phyloP scores from a whole-genome alignment of 2,888 invertebrate species.

The Drosophila lutescens region DNA sequence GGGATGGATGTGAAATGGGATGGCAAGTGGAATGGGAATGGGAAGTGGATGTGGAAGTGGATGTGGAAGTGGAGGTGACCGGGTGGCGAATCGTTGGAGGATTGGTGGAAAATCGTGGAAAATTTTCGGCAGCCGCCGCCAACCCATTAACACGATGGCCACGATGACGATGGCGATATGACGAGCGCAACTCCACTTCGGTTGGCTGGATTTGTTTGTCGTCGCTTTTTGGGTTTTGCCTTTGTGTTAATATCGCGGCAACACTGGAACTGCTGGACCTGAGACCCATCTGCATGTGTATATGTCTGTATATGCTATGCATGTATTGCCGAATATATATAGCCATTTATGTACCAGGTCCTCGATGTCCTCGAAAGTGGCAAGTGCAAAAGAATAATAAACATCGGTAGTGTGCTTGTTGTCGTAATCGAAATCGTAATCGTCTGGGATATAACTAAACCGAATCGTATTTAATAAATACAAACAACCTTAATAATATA shows the following conservation, averaged over 20 bases:
- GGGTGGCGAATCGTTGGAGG: slow-evolving; percentile 15
- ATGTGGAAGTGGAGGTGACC: not conserved
- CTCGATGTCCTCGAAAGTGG: not conserved
- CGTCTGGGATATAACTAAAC: not conserved
- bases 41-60: too few species aligned
- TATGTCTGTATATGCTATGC: not conserved
- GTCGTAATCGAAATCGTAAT: slow-evolving; percentile 1
- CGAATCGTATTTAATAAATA: not conserved
- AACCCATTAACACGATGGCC: slow-evolving; percentile 40
- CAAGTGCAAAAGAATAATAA: slow-evolving; percentile 1
- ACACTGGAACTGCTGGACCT: slow-evolving; percentile 8
- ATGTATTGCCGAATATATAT: not conserved
- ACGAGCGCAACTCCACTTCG: slow-evolving; percentile 31
- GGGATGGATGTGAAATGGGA: not conserved
- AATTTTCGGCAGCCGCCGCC: slow-evolving; percentile 49
- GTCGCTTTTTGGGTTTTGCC: slow-evolving; percentile 24
- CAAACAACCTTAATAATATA: not conserved
- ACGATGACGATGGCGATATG: slow-evolving; percentile 26
- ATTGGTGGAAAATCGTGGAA: slow-evolving; percentile 50
- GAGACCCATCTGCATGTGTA: slow-evolving; percentile 7
- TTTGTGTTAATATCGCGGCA: slow-evolving; percentile 16
- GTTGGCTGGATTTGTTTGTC: slow-evolving; percentile 27
- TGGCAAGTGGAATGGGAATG: too few species aligned
- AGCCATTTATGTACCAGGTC: not conserved
- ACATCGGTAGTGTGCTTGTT: not conserved